Base-by-base conservation (phyloP, 2,113 vertebrate genomes). In the Crotalus viridis region DNA sequence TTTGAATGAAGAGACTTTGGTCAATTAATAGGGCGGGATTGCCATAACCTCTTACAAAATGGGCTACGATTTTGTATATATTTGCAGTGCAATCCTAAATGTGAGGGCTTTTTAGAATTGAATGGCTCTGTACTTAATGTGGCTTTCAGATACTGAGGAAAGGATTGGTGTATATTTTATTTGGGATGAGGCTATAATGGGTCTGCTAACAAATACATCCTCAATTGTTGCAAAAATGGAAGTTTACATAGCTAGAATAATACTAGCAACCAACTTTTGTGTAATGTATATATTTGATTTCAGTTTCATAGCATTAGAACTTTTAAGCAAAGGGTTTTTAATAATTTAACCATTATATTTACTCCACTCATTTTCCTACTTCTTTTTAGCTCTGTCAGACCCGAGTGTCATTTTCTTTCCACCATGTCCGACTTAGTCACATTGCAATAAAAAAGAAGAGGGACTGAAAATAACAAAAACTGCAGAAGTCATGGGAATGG, bases 381-480 rank as follows among this genome's bases (percentile, higher is more conserved):
- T 46, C 28, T 56, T 86, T 86, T 10, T 28, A 86, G 57, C 24
- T 91, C 81, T 43, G 46, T 57, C 81, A 46, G 19, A 55, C 69
- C 39, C 51, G 33, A 17, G 43, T 26, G 3, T 85, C 26, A 13
- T 7, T 89, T 51, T 74, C 43, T 92, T 17, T 89, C 39, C 5
- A 57, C 54, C 33, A 26, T 0, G 17, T 81, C 61, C 89, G 39
- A 46, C n/a, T 43, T 86, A 89, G 48, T 57, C 3, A 39, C 12
- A 4, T 59, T 17, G 48, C 87, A 93, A 91, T 91, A 57, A 56
- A 39, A 89, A 94, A 95, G 17, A 48, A 52, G 92, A 93, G 12
- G 0, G 0, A 9, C 39, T 94, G 81, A 57, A 94, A 93, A 92
- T 59, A 26, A 89, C 46, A 2, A 0, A 2, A 19, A 21, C 0